Evolutionary conservation across 2,797 vertebrate genomes (phyloP), one percentile per base, ranked within the genome.

Genomic region (Fistularia tabacaria): DNA sequence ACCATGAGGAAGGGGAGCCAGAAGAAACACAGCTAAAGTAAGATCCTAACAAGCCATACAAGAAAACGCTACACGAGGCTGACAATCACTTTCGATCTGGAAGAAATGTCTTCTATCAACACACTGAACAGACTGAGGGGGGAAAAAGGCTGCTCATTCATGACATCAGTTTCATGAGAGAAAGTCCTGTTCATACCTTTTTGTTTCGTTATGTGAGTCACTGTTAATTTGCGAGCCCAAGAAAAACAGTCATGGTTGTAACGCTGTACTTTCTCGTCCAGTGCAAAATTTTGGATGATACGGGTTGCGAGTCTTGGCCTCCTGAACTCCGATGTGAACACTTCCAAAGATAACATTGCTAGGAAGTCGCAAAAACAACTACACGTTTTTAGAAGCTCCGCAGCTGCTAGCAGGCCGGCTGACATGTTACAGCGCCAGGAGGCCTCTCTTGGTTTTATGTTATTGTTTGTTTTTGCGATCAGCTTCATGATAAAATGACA

Each of bases 281-380:
- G 53, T 56, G 45, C 46, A 42, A 64, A 66, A 3, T 25, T 50
- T 62, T 47, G 36, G 62, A 49, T 39, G 1, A 54, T 52, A 61
- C 39, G n/a, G 56, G 54, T 76, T 54, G 54, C 9, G 14, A 49
- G 48, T 49, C 41, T 52, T 70, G 70, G 46, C 40, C 50, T 73
- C 46, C 54, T 49, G 8, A 41, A 57, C 60, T 59, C 49, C 15
- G 45, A 64, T 54, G 57, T 77, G 69, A 79, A 79, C 10, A 50
- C 60, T 65, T 85, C 72, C 74, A 85, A 83, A 79, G 76, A 76
- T 9, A 49, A 38, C n/a, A 49, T 15, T 1, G 63, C 10, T 9
- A 9, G 3, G 25, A n/a, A 3, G 12, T 39, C 38, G 39, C 50
- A 51, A 10, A 11, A 50, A 9, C 13, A 13, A 49, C 36, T 37